phyloP scores from a whole-genome alignment of 30 jellyfish, hydroid and myxozoan species.

The Pelagia noctiluca region DNA sequence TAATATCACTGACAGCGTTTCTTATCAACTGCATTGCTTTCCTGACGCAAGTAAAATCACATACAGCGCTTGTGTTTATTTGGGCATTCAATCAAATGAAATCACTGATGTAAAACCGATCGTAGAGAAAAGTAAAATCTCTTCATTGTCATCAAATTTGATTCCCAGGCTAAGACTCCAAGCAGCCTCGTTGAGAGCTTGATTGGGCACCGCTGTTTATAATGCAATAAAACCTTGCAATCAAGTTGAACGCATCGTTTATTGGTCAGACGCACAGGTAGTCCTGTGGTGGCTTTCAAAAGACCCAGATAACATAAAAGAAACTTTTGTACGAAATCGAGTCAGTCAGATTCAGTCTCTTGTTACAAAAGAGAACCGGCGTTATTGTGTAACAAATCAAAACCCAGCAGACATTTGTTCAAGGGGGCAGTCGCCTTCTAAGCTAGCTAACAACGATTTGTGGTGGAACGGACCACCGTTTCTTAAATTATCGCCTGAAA shows the following conservation, averaged over 20 bases:
- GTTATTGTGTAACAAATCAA: conserved; percentile 12
- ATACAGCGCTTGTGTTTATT: conserved; percentile 36
- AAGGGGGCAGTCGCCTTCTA: conserved; percentile 12
- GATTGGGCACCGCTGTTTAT: neutral
- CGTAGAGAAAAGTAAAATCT: conserved; percentile 19
- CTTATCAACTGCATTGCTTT: conserved; percentile 33
- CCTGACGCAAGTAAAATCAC: conserved; percentile 29
- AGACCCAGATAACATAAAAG: neutral
- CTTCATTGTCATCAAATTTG: conserved; percentile 19
- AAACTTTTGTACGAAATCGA: conserved; percentile 11
- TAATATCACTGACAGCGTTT: neutral
- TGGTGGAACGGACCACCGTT: conserved; percentile 52
- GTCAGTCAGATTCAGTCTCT: neutral
- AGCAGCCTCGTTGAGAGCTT: conserved; percentile 29
- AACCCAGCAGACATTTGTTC: conserved; percentile 46
- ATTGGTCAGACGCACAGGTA: conserved; percentile 48
- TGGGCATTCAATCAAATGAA: conserved; percentile 5
- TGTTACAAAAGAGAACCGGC: conserved; percentile 17
- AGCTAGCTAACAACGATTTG: neutral
- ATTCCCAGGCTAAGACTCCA: conserved; percentile 35
- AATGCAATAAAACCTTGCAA: neutral
- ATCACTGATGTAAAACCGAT: neutral
- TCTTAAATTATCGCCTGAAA: neutral
- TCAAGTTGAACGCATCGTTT: neutral
- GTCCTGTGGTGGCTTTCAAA: conserved; percentile 36